Percentiles rank a stretch among this genome's conserved stretches.
Conservation (phyloP, 2,888 invertebrate genomes). For the Branchipolynoe longqiensis region DNA sequence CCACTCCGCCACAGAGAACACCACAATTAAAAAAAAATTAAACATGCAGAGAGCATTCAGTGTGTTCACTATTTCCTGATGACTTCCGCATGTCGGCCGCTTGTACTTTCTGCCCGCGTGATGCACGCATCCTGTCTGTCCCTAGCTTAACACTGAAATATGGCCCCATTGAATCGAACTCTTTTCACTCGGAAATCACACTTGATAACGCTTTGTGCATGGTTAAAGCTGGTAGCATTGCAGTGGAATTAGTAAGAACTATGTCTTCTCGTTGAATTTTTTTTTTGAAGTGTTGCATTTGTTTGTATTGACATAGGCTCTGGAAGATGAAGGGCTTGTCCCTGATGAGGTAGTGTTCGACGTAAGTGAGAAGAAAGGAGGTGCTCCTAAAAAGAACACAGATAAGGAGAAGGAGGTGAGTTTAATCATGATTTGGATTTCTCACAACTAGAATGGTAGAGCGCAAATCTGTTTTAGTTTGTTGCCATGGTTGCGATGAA, state of each 20-base stretch:
- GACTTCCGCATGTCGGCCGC: neutral
- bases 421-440: neutral
- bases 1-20: too few species aligned
- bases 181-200: neutral
- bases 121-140: too few species aligned
- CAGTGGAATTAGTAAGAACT: neutral
- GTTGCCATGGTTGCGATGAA: neutral
- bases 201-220: neutral
- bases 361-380: conserved; percentile 30
- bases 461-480: neutral
- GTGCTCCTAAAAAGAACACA: neutral
- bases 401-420: neutral
- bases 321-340: conserved; percentile 85
- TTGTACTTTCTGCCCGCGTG: too few species aligned
- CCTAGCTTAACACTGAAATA: neutral
- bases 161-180: neutral
- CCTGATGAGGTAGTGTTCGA: conserved; percentile 88
- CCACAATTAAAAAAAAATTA: too few species aligned
- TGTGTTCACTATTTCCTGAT: neutral
- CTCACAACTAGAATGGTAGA: neutral
- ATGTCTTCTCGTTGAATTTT: neutral
- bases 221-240: neutral
- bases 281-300: neutral
- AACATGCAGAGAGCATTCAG: too few species aligned
- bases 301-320: conserved; percentile 77